Conservation (phyloP, 2,113 vertebrate genomes). For the Tylochromis polylepis region DNA sequence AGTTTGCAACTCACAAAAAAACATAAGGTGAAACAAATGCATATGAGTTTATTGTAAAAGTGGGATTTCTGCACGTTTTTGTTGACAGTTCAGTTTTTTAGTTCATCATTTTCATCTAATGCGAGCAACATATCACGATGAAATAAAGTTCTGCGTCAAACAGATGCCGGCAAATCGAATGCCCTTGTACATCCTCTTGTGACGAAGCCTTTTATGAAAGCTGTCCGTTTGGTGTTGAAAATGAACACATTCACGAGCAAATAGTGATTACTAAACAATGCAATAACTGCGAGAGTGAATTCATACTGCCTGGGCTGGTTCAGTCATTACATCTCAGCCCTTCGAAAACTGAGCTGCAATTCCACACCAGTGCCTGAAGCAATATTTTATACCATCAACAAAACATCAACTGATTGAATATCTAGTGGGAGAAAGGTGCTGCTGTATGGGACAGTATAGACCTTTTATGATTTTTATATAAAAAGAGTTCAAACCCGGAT, state of each 20-base stretch:
- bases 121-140: background rate
- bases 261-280: constrained; percentile 26
- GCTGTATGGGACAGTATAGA: background rate
- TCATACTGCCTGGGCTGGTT: constrained; percentile 3
- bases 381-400: constrained; percentile 25
- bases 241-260: background rate
- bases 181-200: background rate
- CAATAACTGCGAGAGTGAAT: constrained; percentile 25
- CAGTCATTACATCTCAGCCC: constrained; percentile 14
- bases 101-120: background rate
- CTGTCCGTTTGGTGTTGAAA: background rate
- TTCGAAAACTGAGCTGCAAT: constrained; percentile 9
- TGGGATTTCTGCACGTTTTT: background rate
- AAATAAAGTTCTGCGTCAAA: background rate
- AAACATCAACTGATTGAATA: constrained; percentile 25
- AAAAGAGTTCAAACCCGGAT: background rate
- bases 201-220: background rate
- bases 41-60: background rate
- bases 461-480: background rate
- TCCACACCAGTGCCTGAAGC: constrained; percentile 18
- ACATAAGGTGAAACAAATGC: background rate
- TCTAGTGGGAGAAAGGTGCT: background rate
- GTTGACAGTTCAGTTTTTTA: no score
- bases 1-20: background rate
- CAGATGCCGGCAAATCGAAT: background rate